These are phyloP conservation scores for Fragum sueziense DNA, from an alignment of 2,888 invertebrate species.

Conservation along the genomic window DNA sequence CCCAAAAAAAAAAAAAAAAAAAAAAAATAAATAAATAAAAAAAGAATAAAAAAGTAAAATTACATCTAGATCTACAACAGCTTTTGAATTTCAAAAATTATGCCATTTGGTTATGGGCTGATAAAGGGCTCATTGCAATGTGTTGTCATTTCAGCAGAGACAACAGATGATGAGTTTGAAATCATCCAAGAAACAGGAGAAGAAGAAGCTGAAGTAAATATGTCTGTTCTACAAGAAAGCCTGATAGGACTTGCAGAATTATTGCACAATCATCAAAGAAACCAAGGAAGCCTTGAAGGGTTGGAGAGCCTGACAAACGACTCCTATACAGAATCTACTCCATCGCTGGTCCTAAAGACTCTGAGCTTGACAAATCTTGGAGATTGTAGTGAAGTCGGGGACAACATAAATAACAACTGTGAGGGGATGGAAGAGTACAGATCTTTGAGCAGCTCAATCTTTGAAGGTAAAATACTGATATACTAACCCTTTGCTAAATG, in stretches of 20 bases:
- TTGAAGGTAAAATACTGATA: too few relatives aligned
- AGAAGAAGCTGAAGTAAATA: not conserved
- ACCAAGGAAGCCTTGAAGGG: not conserved
- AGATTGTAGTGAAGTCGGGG: not conserved
- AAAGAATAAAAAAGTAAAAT: too few relatives aligned
- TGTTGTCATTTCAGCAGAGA: not conserved
- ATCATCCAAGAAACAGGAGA: constrained; percentile 22
- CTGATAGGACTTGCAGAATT: not conserved
- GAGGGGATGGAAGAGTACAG: constrained; percentile 46
- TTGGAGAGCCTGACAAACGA: not conserved
- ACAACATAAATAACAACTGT: constrained; percentile 4
- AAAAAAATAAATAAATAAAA: too few relatives aligned
- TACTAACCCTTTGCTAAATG: too few relatives aligned
- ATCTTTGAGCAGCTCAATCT: constrained; percentile 39
- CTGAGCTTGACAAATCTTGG: not conserved
- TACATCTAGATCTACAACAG: not conserved
- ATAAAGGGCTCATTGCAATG: too few relatives aligned
- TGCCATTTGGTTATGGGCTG: too few relatives aligned
- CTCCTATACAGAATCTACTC: not conserved
- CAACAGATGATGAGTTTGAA: constrained; percentile 30
- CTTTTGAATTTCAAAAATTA: too few relatives aligned
- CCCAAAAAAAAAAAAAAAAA: too few relatives aligned
- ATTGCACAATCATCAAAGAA: not conserved
- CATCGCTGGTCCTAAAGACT: not conserved
- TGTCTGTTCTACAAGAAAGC: not conserved